Percentiles rank a stretch among this genome's conserved stretches.
These are phyloP conservation scores for Zygothrica quintamaculata DNA, from an alignment of 2,888 invertebrate species.

Conservation along the genomic window DNA sequence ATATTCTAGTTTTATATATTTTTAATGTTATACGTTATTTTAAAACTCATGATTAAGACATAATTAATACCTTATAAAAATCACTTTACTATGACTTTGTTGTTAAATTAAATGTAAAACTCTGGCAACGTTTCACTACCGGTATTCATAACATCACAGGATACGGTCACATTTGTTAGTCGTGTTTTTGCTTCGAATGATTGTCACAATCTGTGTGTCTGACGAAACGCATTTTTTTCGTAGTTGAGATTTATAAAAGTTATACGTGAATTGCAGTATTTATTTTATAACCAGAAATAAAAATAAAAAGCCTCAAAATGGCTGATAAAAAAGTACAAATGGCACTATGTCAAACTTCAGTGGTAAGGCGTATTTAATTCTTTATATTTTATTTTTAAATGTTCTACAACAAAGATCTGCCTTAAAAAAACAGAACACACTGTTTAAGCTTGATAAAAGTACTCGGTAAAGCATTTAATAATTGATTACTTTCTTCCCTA, in stretches of 20 bases:
- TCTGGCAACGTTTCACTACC: slow-evolving; percentile 11
- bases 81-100: too few species aligned
- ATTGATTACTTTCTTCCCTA: slow-evolving; percentile 5
- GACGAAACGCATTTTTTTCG: slow-evolving; percentile 36
- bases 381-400: slow-evolving; percentile 8
- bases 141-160: neutral
- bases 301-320: slow-evolving; percentile 81
- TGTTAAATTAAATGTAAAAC: neutral
- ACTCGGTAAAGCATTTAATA: slow-evolving; percentile 13
- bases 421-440: slow-evolving; percentile 4
- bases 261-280: too few species aligned
- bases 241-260: slow-evolving; percentile 24
- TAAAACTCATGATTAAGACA: too few species aligned
- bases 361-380: slow-evolving; percentile 84
- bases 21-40: too few species aligned
- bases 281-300: neutral
- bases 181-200: slow-evolving; percentile 55
- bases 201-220: slow-evolving; percentile 31
- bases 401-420: slow-evolving; percentile 24
- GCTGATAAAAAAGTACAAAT: slow-evolving; percentile 85
- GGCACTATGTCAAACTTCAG: slow-evolving; percentile 90
- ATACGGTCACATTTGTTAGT: slow-evolving; percentile 32
- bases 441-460: neutral
- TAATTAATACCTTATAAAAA: too few species aligned
- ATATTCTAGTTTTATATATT: too few species aligned